Conservation (phyloP, 1,140 invertebrate genomes). For the Caenorhabditis tropicalis region DNA sequence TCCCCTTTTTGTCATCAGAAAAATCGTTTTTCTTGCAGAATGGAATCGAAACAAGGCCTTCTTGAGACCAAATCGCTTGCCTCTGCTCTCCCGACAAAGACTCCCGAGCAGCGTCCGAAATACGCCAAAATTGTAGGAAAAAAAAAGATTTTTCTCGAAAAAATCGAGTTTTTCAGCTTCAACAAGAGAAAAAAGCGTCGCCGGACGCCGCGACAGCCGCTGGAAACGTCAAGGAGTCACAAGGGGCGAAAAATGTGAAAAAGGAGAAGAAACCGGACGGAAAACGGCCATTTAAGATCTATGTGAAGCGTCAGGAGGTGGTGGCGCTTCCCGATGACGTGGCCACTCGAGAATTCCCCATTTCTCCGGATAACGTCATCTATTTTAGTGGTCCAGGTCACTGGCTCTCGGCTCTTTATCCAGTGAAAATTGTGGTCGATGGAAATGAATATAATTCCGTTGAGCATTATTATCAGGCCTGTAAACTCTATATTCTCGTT, state of each 20-base stretch:
- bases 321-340: background rate
- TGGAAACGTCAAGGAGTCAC: background rate
- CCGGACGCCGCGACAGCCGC: background rate
- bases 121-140: background rate
- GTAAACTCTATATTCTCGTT: constrained; percentile 1
- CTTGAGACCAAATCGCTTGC: constrained; percentile 7
- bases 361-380: background rate
- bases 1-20: too few species aligned
- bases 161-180: background rate
- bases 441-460: constrained; percentile 20
- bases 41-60: background rate
- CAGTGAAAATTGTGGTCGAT: background rate
- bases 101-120: background rate
- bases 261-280: background rate
- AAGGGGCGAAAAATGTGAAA: background rate
- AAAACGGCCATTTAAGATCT: background rate
- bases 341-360: background rate
- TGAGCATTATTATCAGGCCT: constrained; percentile 34
- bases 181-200: background rate
- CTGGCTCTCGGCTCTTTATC: background rate
- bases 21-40: background rate
- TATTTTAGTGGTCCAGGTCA: background rate
- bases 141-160: background rate
- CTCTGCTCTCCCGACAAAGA: background rate
- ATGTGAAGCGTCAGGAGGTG: background rate